Evolutionary conservation across 2,888 invertebrate genomes (phyloP), one percentile per base, ranked within the genome.

Genomic region (Macaria notata): DNA sequence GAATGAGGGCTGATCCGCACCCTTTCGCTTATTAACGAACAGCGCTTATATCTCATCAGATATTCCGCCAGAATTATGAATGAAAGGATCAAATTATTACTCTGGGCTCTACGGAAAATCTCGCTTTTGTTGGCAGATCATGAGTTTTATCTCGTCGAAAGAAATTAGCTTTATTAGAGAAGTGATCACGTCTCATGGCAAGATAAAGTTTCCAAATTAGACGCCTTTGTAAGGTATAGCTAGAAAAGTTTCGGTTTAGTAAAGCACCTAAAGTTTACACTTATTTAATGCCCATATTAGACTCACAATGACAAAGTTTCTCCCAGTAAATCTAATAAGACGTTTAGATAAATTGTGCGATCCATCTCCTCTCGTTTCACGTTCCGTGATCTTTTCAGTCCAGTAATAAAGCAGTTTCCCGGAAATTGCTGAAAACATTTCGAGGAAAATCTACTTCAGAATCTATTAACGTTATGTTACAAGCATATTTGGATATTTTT

Each of bases 11-110:
- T 44, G 45, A 36, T 48, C 54, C 47, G 48, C 44, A 45, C 44
- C 47, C 50, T 54, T 44, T 59, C 30, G 29, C 29, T 54, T 59
- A 59, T 54, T 59, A 54, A 59, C 39, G 44, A 51, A 8, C 48
- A 19, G n/a, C 45, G 54, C 45, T 59, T 51, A 59, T 55, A 44
- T 41, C 44, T 45, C 50, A 19, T 59, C 44, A 50, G 47, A 54
- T 59, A 54, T 51, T 59, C 51, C 44, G 9, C 31, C 48, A 52
- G 45, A 59, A 51, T 55, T 41, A 41, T 51, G 48, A 54, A 44
- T 39, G 38, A 31, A 33, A 36, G 45, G 51, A 59, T 52, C 41
- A 44, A 49, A 58, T 58, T 29, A 50, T 47, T 51, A 51, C 46
- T 31, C 33, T n/a, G 9, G 43, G 46, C 38, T 54, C 45, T 47